Conservation (phyloP, 1,140 invertebrate species). For the Pseudomyrmex dendroicus region DNA sequence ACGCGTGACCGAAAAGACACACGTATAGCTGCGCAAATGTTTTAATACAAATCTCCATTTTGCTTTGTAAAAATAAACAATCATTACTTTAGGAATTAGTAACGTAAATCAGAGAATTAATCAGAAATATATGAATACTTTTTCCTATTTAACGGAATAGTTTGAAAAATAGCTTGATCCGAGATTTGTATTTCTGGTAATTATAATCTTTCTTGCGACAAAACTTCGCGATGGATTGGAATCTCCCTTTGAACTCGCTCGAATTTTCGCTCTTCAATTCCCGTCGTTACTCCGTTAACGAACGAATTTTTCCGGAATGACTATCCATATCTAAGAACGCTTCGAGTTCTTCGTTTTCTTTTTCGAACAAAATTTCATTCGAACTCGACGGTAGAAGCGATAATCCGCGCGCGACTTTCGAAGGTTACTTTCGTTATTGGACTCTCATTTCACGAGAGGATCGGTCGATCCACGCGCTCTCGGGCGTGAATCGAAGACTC, state of each 20-base stretch:
- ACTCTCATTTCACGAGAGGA: slow-evolving; percentile 67
- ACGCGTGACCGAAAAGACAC: slow-evolving; percentile 33
- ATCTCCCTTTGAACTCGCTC: slow-evolving; percentile 24
- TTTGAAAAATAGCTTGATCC: neutral
- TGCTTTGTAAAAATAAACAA: neutral
- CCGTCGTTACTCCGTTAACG: slow-evolving; percentile 44
- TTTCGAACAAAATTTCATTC: slow-evolving; percentile 57
- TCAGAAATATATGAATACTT: neutral
- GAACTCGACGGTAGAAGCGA: slow-evolving; percentile 53
- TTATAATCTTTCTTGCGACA: neutral
- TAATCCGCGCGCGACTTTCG: slow-evolving; percentile 67
- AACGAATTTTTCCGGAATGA: slow-evolving; percentile 53
- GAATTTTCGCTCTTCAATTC: slow-evolving; percentile 29
- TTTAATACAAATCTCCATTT: neutral
- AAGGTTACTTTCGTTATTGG: slow-evolving; percentile 73
- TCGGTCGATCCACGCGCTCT: slow-evolving; percentile 54
- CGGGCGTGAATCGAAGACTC: slow-evolving; percentile 70
- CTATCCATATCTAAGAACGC: slow-evolving; percentile 38
- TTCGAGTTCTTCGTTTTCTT: slow-evolving; percentile 20
- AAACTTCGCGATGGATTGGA: slow-evolving; percentile 38
- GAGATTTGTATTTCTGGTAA: slow-evolving; percentile 7
- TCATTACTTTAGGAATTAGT: too few relatives aligned
- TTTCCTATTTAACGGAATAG: neutral
- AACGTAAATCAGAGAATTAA: too few relatives aligned
- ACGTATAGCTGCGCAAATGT: slow-evolving; percentile 11